Conservation (phyloP, 2,113 vertebrate genomes). For the Oceanodroma tethys region DNA sequence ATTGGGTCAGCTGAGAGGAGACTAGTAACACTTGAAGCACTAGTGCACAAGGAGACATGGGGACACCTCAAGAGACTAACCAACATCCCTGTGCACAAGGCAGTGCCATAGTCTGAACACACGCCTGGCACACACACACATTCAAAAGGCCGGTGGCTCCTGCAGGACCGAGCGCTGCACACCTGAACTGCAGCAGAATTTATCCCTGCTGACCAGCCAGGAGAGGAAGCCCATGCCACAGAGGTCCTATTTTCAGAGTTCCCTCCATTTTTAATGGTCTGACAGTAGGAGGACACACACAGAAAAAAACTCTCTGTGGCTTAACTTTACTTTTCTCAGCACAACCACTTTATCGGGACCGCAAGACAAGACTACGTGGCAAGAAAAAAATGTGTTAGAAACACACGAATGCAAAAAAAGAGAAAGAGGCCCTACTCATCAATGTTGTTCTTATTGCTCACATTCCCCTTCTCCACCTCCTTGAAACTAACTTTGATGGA, state of each 20-base stretch:
- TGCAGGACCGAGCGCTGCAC: background rate
- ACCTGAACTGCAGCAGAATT: background rate
- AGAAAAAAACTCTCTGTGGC: too few relatives aligned
- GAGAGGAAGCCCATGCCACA: background rate
- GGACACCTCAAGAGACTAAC: background rate
- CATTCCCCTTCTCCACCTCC: background rate
- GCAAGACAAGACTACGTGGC: background rate
- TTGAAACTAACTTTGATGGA: background rate
- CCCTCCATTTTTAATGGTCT: background rate
- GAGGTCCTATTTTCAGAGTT: background rate
- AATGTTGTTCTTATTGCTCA: background rate
- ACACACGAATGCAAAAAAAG: background rate
- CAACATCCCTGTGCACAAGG: background rate
- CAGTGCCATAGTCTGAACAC: background rate
- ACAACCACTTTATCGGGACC: background rate
- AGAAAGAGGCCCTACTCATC: rapidly evolving
- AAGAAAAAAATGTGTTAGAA: background rate
- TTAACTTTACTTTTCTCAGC: background rate
- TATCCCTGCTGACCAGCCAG: background rate
- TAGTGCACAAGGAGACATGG: background rate
- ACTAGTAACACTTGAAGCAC: background rate
- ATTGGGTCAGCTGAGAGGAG: background rate
- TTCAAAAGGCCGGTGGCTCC: background rate
- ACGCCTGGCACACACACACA: rapidly evolving
- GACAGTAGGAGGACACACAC: background rate